Evolutionary conservation across 92 coral and sea anemone genomes (phyloP).

Genomic region (Zoanthus solanderi): DNA sequence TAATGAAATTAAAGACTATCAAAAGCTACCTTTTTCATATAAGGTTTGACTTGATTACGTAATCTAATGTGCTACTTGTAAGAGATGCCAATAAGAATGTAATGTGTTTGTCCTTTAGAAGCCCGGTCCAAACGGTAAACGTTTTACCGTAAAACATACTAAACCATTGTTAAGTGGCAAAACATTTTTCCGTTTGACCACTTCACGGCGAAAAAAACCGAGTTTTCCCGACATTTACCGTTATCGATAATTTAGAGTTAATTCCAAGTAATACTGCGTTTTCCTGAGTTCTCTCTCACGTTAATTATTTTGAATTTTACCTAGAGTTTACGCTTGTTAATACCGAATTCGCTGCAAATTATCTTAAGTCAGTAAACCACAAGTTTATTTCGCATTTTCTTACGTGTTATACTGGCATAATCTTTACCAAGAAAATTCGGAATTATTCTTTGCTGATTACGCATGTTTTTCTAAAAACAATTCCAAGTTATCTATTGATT

Average conservation of each 20-base stretch:
- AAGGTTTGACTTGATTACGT: no score
- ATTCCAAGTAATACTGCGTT: slow-evolving; percentile 3
- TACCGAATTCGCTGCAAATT: no score
- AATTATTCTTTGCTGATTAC: not conserved
- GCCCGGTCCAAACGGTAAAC: no score
- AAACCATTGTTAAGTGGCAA: no score
- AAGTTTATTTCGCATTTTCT: not conserved
- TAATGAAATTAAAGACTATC: no score
- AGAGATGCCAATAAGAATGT: no score
- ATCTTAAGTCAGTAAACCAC: not conserved
- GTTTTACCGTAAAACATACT: no score
- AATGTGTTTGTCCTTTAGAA: no score
- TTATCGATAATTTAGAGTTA: not conserved
- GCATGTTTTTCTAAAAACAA: no score
- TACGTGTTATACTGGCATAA: not conserved
- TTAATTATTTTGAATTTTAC: not conserved
- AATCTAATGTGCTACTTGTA: no score
- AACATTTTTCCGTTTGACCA: no score
- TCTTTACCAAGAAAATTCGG: not conserved
- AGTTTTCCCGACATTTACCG: not conserved
- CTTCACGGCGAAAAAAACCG: not conserved
- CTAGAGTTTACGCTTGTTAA: not conserved
- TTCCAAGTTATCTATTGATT: not conserved
- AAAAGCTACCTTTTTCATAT: no score
- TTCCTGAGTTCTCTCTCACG: not conserved